Percentiles rank a stretch among this genome's conserved stretches.
phyloP scores from a whole-genome alignment of 2,113 vertebrate species.

The Fulica atra region DNA sequence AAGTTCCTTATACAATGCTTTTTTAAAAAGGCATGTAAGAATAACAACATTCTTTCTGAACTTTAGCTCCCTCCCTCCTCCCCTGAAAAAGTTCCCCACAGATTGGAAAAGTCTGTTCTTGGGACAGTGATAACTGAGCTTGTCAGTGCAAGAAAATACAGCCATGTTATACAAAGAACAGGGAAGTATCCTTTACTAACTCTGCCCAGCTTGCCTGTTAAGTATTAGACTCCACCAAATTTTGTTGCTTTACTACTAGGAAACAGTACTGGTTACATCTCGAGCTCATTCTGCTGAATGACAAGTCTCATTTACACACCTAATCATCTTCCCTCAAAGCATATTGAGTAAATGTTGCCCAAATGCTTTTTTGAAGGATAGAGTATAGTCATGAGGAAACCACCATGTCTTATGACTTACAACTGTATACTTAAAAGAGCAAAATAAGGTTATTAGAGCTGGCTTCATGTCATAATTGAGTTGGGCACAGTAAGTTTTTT shows the following conservation, averaged over 20 bases:
- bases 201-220: neutral
- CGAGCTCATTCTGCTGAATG: neutral
- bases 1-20: neutral
- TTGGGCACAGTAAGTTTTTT: neutral
- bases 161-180: neutral
- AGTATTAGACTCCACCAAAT: neutral
- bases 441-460: neutral
- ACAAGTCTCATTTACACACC: neutral
- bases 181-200: neutral
- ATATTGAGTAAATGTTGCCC: neutral
- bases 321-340: neutral
- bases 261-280: neutral
- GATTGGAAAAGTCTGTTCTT: constrained; percentile 27
- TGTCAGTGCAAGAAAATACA: constrained; percentile 1
- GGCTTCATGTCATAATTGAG: neutral
- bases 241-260: neutral
- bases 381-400: neutral
- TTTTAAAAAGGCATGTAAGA: neutral
- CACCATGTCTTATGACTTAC: neutral
- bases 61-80: neutral
- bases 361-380: neutral
- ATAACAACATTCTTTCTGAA: neutral
- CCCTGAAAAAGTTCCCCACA: neutral
- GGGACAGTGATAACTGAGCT: constrained; percentile 5
- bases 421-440: neutral